Conservation (phyloP, 2,797 vertebrate species). For the Cheracebus regulus region DNA sequence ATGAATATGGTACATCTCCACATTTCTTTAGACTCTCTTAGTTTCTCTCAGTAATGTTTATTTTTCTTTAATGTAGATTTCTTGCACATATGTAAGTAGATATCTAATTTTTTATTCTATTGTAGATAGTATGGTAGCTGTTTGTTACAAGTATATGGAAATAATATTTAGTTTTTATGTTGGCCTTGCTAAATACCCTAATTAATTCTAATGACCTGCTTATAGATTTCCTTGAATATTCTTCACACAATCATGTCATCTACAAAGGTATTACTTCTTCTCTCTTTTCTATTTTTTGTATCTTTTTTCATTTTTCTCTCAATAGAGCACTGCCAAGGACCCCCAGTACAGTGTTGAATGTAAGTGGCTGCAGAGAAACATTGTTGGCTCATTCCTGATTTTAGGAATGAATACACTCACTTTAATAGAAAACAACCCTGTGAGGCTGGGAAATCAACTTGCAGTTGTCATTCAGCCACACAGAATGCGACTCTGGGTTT, state of each 20-base stretch:
- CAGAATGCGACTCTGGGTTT: background rate
- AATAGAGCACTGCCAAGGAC: background rate
- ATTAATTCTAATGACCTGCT: background rate
- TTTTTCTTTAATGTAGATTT: background rate
- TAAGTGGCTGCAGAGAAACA: background rate
- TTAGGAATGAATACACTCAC: background rate
- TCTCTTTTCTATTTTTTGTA: background rate
- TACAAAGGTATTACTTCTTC: background rate
- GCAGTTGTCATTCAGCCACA: too few species aligned
- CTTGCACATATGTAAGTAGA: background rate
- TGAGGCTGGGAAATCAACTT: background rate
- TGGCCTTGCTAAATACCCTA: background rate
- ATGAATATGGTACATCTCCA: rapidly evolving
- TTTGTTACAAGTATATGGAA: background rate
- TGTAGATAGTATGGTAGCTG: background rate
- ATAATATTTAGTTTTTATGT: background rate
- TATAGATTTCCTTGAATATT: background rate
- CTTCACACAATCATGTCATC: background rate
- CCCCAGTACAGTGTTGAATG: background rate
- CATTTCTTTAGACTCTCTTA: background rate
- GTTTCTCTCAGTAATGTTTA: rapidly evolving
- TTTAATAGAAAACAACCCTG: background rate
- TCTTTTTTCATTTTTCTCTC: background rate
- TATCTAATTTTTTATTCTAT: background rate
- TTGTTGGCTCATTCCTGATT: background rate